Conservation (phyloP, 2,888 invertebrate species). For the Hirtodrosophila histrioides region DNA sequence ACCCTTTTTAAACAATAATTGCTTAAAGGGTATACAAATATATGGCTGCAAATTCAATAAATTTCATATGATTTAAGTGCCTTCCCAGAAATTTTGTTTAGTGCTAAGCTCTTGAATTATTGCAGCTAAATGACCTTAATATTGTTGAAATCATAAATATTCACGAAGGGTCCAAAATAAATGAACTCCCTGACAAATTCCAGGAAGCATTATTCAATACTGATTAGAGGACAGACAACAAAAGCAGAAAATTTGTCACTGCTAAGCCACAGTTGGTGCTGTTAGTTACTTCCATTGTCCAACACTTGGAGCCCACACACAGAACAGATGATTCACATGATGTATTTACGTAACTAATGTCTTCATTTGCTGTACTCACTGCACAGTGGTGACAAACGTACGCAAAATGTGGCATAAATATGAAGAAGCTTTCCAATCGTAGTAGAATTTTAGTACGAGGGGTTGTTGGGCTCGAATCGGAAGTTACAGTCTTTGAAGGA, state of each 20-base stretch:
- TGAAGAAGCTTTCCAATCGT: too few species aligned
- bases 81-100: too few species aligned
- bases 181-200: too few species aligned
- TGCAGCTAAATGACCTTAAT: neutral
- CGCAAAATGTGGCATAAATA: too few species aligned
- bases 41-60: conserved; percentile 1
- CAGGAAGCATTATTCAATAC: conserved; percentile 13
- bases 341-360: conserved; percentile 47
- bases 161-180: too few species aligned
- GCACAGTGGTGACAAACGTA: too few species aligned
- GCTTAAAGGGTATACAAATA: too few species aligned
- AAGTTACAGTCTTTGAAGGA: too few species aligned
- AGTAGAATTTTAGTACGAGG: too few species aligned
- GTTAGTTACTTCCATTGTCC: conserved; percentile 11
- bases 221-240: conserved; percentile 9
- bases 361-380: conserved; percentile 33
- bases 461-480: too few species aligned
- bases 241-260: conserved; percentile 27
- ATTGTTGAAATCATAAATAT: neutral
- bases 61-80: conserved; percentile 4
- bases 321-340: conserved; percentile 14
- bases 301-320: neutral
- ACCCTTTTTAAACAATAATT: too few species aligned
- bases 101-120: neutral
- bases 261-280: conserved; percentile 16